A percentile compares a stretch with the other conserved stretches of the same genome.
These are phyloP conservation scores for Paraplagusia blochii DNA, from an alignment of 2,113 vertebrate species.

Conservation along the genomic window DNA sequence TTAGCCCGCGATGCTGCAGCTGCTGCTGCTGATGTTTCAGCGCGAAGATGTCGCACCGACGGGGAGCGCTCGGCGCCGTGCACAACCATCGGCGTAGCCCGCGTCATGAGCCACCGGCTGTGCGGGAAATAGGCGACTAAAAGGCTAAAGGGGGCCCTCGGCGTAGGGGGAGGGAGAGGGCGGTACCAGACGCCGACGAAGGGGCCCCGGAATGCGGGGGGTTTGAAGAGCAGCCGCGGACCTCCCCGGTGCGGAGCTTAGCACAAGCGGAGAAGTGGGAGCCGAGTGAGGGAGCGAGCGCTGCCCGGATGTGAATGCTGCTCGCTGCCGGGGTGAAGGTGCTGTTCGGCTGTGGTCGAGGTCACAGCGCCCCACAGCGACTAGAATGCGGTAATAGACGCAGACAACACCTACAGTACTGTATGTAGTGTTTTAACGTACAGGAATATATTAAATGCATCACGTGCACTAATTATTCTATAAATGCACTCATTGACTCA, in stretches of 20 bases:
- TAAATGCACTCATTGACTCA: too few relatives aligned
- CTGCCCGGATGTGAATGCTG: conserved; percentile 70
- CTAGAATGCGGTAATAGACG: not conserved
- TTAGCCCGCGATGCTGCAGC: conserved; percentile 53
- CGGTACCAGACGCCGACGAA: conserved; percentile 24
- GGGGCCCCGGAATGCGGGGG: conserved; percentile 29
- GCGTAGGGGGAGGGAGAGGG: conserved; percentile 2
- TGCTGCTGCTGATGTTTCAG: conserved; percentile 28
- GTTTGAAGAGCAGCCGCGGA: conserved; percentile 51
- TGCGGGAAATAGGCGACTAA: conserved; percentile 3
- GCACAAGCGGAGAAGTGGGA: conserved; percentile 45
- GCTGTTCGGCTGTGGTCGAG: not conserved
- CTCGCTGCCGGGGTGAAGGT: not conserved
- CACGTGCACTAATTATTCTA: too few relatives aligned
- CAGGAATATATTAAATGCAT: too few relatives aligned
- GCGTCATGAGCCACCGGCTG: conserved; percentile 53
- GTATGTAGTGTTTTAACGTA: too few relatives aligned
- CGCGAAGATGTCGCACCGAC: conserved; percentile 66
- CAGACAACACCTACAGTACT: too few relatives aligned
- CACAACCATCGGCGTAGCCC: conserved; percentile 57
- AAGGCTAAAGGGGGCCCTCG: conserved; percentile 12
- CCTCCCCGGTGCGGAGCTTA: conserved; percentile 58
- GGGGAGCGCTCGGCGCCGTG: conserved; percentile 60
- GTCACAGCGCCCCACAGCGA: not conserved
- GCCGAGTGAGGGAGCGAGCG: conserved; percentile 55